Evolutionary conservation across 2,888 invertebrate genomes (phyloP), one percentile per base, ranked within the genome.

Genomic region (Nemotelus pantherinus): DNA sequence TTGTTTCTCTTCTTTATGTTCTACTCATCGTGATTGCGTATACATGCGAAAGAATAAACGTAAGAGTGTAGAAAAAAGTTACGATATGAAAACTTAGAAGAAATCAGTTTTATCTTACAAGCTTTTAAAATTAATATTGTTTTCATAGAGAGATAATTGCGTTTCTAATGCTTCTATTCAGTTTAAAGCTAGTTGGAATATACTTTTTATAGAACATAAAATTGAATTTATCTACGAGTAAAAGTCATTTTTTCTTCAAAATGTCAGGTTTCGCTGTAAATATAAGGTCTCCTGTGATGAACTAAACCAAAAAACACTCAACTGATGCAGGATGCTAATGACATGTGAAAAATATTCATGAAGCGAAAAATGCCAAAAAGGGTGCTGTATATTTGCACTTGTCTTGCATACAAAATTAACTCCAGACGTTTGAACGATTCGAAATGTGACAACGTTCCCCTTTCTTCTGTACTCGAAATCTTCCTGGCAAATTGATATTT

Each of bases 401-500:
- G 44, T 50, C 76, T 64, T 76, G 76, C 64, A 76, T 76, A 76
- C 65, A 6, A 43, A 65, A 76, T 65, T 10, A 50, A 53, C 41
- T 55, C 63, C 70, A 25, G 55, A 70, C 70, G 47, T 3, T 60
- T 63, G 57, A 47, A 74, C 55, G 43, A 43, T 53, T 10, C 43
- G 41, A 47, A 53, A 70, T 10, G 25, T 25, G 25, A 25, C 25
- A 25, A 25, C 25, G 25, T 25, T 25, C 25, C 25, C 25, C 25
- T 25, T 25, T 25, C 25, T 25, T 25, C 25, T 25, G 25, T 25
- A 25, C 25, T 25, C 25, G 25, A 25, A 25, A 25, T 25, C 25
- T 25, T 47, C 47, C 57, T 48, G 39, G 44, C 44, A 76, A 75
- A 76, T 76, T 76, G 76, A 76, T 76, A 76, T 76, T 60, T 60